Evolutionary conservation across 2,113 vertebrate genomes (phyloP).

Genomic region (Melanostigma gelatinosum): DNA sequence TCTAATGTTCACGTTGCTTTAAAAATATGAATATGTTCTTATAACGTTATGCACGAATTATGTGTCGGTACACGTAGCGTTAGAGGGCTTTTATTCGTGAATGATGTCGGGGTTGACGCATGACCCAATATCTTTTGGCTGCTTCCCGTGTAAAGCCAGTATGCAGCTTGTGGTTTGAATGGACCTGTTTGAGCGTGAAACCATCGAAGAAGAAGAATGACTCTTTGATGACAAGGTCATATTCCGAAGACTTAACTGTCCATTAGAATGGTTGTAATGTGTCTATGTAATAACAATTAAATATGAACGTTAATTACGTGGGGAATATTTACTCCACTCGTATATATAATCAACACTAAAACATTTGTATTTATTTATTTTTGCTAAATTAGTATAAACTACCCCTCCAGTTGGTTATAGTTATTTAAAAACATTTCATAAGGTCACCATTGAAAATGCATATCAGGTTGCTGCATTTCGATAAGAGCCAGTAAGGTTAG

Average conservation of each 20-base stretch:
- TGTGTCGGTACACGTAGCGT: fast-evolving
- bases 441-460: background rate
- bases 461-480: background rate
- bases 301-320: background rate
- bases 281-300: background rate
- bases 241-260: background rate
- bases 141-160: background rate
- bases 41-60: fast-evolving
- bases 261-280: background rate
- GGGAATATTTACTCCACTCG: background rate
- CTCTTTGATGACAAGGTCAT: background rate
- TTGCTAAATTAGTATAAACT: too few species aligned
- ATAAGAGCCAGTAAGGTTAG: background rate
- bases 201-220: background rate
- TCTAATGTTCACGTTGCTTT: background rate
- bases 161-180: background rate
- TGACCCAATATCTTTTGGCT: background rate
- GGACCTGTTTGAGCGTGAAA: background rate
- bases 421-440: too few species aligned
- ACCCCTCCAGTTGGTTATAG: too few species aligned
- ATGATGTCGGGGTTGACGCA: background rate
- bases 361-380: too few species aligned
- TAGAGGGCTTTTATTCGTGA: too few species aligned
- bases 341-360: background rate
- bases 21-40: fast-evolving